These are phyloP conservation scores for Drosophila atripex DNA, from an alignment of 2,888 invertebrate species.

Conservation along the genomic window DNA sequence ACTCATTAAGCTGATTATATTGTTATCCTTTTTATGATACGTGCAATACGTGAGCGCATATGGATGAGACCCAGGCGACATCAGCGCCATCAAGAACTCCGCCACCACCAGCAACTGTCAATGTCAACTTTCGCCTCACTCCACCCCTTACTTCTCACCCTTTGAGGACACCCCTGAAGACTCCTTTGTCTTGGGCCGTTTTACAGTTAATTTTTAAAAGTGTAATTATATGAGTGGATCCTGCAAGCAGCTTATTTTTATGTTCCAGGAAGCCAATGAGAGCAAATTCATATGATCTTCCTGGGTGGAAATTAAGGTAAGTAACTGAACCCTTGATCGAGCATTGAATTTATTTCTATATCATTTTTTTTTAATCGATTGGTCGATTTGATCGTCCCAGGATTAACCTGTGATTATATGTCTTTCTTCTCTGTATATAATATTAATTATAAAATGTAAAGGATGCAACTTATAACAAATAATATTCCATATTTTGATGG, in stretches of 20 bases:
- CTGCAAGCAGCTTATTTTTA: slow-evolving; percentile 52
- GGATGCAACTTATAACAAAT: no score
- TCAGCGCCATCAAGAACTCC: slow-evolving; percentile 21
- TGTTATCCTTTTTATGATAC: slow-evolving; percentile 82
- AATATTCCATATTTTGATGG: no score
- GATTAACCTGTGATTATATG: no score
- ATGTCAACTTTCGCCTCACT: slow-evolving; percentile 53
- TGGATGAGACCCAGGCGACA: slow-evolving; percentile 53
- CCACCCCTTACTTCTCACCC: background rate
- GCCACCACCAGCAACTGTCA: slow-evolving; percentile 35
- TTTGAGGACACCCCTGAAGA: slow-evolving; percentile 6
- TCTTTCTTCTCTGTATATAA: no score
- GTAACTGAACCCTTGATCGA: no score
- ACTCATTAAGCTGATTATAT: slow-evolving; percentile 83
- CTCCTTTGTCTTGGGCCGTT: slow-evolving; percentile 39
- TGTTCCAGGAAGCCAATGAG: slow-evolving; percentile 26
- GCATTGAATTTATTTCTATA: no score
- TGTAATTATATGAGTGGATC: slow-evolving; percentile 69
- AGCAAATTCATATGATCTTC: slow-evolving; percentile 41
- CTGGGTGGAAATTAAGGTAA: slow-evolving; percentile 3
- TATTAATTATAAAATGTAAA: no score
- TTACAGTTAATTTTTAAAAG: slow-evolving; percentile 64
- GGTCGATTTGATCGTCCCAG: no score
- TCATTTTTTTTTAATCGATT: no score
- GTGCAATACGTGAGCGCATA: slow-evolving; percentile 75